Percentiles rank a stretch among this genome's conserved stretches.
phyloP scores from a whole-genome alignment of 2,797 vertebrate genomes.

The Mormyrus proboscirostris region DNA sequence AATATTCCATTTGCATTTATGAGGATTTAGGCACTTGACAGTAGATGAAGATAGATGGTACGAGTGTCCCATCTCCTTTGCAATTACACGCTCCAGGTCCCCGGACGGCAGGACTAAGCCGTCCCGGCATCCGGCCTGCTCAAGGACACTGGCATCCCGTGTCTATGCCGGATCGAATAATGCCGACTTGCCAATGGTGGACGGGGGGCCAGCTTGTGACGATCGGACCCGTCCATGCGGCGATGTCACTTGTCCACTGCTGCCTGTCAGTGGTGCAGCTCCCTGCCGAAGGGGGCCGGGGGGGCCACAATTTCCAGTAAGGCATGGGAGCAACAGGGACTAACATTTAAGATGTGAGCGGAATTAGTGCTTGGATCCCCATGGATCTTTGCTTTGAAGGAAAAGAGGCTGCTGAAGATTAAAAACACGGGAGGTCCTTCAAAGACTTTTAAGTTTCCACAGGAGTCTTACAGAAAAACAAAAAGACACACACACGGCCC shows the following conservation, averaged over 20 bases:
- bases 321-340: background rate
- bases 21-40: background rate
- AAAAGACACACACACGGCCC: background rate
- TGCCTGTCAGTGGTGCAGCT: background rate
- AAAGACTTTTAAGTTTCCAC: background rate
- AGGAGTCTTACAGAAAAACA: background rate
- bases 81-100: conserved; percentile 20
- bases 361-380: background rate
- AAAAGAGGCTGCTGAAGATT: background rate
- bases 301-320: background rate
- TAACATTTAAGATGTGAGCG: background rate
- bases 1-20: background rate
- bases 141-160: background rate
- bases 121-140: background rate
- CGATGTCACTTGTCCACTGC: background rate
- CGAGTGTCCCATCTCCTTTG: background rate
- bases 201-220: background rate
- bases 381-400: background rate
- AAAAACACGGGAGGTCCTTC: background rate
- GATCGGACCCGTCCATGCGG: background rate
- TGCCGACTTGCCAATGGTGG: background rate
- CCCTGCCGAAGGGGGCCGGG: background rate
- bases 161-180: background rate
- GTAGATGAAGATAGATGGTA: conserved; percentile 14
- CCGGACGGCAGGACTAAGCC: background rate